A percentile compares a stretch with the other conserved stretches of the same genome.
phyloP scores from a whole-genome alignment of 1,140 invertebrate genomes.

The Steinernema khuongi region DNA sequence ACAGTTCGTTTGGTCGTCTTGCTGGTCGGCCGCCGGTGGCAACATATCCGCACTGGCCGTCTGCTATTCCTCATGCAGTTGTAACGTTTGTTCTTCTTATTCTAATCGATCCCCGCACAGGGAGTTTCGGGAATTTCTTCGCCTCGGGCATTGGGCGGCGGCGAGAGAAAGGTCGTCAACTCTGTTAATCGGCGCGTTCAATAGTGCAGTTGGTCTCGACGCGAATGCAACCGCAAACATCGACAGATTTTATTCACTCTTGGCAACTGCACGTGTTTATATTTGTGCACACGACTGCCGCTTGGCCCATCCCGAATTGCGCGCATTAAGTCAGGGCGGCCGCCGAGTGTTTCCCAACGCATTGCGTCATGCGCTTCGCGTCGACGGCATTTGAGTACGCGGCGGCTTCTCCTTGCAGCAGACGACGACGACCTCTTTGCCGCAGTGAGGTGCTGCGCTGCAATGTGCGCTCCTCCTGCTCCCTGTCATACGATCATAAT shows the following conservation, averaged over 20 bases:
- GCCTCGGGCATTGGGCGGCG: not conserved
- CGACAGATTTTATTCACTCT: conserved; percentile 13
- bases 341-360: not conserved
- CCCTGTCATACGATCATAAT: not conserved
- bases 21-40: too few relatives aligned
- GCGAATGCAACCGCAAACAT: conserved; percentile 9
- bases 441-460: too few relatives aligned
- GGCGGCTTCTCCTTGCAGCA: too few relatives aligned
- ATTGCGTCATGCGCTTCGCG: not conserved
- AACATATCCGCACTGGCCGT: too few relatives aligned
- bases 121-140: not conserved
- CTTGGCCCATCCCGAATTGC: not conserved
- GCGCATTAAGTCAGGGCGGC: not conserved
- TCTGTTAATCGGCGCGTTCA: conserved; percentile 6
- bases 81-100: too few relatives aligned
- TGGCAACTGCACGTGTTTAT: conserved; percentile 14
- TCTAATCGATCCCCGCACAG: not conserved
- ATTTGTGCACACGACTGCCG: not conserved
- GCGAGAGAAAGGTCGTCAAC: not conserved
- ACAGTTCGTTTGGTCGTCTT: too few relatives aligned
- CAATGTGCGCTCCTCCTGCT: not conserved
- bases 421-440: too few relatives aligned
- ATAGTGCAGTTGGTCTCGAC: conserved; percentile 11
- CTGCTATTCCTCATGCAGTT: too few relatives aligned
- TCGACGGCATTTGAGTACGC: too few relatives aligned